phyloP scores from a whole-genome alignment of 2,888 invertebrate genomes.

The Mimas tiliae region DNA sequence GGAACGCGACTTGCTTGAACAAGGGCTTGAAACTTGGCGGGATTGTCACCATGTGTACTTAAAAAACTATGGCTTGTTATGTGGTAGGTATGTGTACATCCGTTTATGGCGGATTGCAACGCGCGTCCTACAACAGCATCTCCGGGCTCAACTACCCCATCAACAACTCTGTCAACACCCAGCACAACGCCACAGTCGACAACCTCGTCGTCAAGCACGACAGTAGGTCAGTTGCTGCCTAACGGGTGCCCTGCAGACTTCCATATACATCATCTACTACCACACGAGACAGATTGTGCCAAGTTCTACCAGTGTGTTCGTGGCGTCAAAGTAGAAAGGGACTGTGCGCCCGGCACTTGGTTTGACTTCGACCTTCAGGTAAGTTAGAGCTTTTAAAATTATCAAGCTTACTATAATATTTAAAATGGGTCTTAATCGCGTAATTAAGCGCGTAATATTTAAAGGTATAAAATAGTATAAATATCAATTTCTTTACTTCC shows the following conservation, averaged over 20 bases:
- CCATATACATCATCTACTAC: slow-evolving; percentile 45
- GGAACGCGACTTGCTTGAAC: no score
- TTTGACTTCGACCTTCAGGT: slow-evolving; percentile 59
- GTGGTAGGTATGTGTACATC: slow-evolving; percentile 32
- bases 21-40: no score
- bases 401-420: not conserved
- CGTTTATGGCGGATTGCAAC: slow-evolving; percentile 31
- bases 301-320: slow-evolving; percentile 61
- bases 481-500: no score
- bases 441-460: no score
- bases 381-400: slow-evolving; percentile 16
- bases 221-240: slow-evolving; percentile 36
- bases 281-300: slow-evolving; percentile 56
- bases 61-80: slow-evolving; percentile 30
- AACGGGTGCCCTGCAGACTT: slow-evolving; percentile 55
- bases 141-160: slow-evolving; percentile 24
- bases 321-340: slow-evolving; percentile 47
- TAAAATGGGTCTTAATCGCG: no score
- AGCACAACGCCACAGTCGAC: slow-evolving; percentile 30
- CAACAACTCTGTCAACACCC: slow-evolving; percentile 26
- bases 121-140: slow-evolving; percentile 19
- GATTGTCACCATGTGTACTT: no score
- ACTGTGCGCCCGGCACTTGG: slow-evolving; percentile 49
- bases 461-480: no score
- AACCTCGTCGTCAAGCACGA: not conserved